phyloP scores from a whole-genome alignment of 2,113 vertebrate genomes.

The Lates calcarifer region DNA sequence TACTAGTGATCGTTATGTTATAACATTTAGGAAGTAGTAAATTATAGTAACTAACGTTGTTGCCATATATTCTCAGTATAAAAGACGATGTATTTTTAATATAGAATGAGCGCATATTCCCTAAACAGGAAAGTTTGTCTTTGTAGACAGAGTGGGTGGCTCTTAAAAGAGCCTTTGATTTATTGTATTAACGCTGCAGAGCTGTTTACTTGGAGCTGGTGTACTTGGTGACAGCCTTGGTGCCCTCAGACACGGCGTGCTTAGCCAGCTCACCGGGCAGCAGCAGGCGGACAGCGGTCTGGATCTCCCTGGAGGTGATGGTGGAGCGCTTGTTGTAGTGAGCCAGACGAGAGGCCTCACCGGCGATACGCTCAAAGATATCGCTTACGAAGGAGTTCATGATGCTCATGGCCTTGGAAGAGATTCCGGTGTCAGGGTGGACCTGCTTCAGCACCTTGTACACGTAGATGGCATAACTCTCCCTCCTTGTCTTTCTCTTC shows the following conservation, averaged over 20 bases:
- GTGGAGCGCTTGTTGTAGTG: conserved; percentile 81
- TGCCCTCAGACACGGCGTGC: conserved; percentile 71
- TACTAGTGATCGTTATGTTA: no score
- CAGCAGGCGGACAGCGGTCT: conserved; percentile 86
- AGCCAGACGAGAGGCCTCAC: conserved; percentile 68
- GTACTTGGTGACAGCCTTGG: conserved; percentile 71
- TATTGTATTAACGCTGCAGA: neutral
- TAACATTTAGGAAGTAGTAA: no score
- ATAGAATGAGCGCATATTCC: no score
- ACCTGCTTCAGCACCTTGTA: conserved; percentile 74
- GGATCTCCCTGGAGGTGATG: conserved; percentile 87
- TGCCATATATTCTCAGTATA: no score
- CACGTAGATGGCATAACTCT: conserved; percentile 70
- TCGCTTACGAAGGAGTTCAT: conserved; percentile 70
- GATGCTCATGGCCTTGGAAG: conserved; percentile 71
- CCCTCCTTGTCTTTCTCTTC: conserved; percentile 1
- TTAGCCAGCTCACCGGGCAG: conserved; percentile 72
- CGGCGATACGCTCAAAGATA: conserved; percentile 76
- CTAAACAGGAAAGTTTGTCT: neutral
- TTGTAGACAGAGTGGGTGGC: neutral
- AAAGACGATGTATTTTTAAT: no score
- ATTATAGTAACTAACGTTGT: no score
- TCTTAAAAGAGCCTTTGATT: conserved; percentile 25
- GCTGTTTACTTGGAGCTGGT: conserved; percentile 56
- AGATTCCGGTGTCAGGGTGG: conserved; percentile 65